Evolutionary conservation across 1,140 invertebrate species (phyloP), one percentile per base, ranked within the genome.

Genomic region (Hyles vespertilio): DNA sequence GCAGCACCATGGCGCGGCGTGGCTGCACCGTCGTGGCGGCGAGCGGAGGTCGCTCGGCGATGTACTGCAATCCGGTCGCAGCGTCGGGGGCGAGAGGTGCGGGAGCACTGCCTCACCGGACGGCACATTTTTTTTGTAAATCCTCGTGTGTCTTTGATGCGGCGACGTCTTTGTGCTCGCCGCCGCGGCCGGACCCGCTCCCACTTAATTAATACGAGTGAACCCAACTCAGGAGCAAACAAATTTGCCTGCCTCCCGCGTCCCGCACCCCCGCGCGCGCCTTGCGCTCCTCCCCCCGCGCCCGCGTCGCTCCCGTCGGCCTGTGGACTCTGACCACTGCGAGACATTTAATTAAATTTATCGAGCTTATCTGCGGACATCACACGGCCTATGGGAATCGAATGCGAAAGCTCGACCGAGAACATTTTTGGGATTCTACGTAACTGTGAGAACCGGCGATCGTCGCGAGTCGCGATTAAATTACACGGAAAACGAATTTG

Each of bases 301-400:
- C 3, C 22, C 5, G 12, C 32, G 3, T 2, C 12, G 12, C 12
- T 33, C 48, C 4, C n/a, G 32, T 52, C 46, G 10, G 40, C 8
- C 5, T 32, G 3, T 5, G 8, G 12, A 7, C 7, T 3, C 12
- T 44, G 59, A 61, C 56, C 60, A 47, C 64, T 61, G 11, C 52
- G 65, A 61, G 59, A 74, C 63, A 51, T 79, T 85, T 86, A 82
- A 86, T 82, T 86, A 84, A 84, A 86, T 86, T 81, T 86, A 86
- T 86, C 75, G 78, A 55, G 62, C 63, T 84, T 82, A 84, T 84
- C 83, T 77, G 55, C 67, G 54, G 69, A 71, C 73, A 84, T 79
- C 77, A 74, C 71, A 67, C 58, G 58, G 47, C 65, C 75, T 72
- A 70, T 83, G 81, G 72, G 77, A 81, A 81, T 67, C 72, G 69